Evolutionary conservation across 2,797 vertebrate species (phyloP).

Genomic region (Tenualosa ilisha): DNA sequence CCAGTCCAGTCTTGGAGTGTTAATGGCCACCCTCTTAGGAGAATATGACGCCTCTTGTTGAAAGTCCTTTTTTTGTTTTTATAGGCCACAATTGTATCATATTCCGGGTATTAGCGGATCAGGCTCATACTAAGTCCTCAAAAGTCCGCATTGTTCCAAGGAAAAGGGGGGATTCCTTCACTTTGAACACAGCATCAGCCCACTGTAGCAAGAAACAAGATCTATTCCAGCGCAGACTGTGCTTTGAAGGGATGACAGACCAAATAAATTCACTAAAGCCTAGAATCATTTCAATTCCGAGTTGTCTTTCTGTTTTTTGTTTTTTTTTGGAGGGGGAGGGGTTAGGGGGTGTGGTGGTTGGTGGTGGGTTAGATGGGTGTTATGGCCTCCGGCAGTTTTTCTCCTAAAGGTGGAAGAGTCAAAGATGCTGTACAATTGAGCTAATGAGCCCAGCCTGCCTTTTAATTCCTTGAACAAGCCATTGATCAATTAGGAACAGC

Average conservation of each 20-base stretch:
- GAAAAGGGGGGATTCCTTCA: constrained; percentile 40
- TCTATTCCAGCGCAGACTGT: constrained; percentile 41
- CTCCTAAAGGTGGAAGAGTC: constrained; percentile 55
- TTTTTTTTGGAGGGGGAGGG: constrained; percentile 23
- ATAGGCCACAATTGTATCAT: constrained; percentile 54
- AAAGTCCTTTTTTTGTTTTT: constrained; percentile 60
- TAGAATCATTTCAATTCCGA: constrained; percentile 55
- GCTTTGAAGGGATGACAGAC: constrained; percentile 56
- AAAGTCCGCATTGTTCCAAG: constrained; percentile 39
- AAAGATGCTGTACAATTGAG: constrained; percentile 63
- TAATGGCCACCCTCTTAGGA: constrained; percentile 69
- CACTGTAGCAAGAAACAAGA: constrained; percentile 52
- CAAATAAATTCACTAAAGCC: constrained; percentile 57
- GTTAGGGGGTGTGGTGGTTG: not conserved
- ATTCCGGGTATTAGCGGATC: constrained; percentile 51
- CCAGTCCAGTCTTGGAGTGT: constrained; percentile 67
- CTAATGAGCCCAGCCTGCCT: constrained; percentile 71
- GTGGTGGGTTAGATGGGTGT: constrained; percentile 28
- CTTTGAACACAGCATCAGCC: constrained; percentile 56
- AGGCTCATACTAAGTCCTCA: constrained; percentile 48
- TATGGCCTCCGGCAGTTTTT: constrained; percentile 62
- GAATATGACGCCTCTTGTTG: constrained; percentile 58
- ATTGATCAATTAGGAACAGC: constrained; percentile 75
- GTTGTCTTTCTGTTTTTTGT: constrained; percentile 30
- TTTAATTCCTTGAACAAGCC: constrained; percentile 76